A percentile compares a stretch with the other conserved stretches of the same genome.
Conservation (phyloP, 1,140 invertebrate genomes). For the Zaprionus nigranus region DNA sequence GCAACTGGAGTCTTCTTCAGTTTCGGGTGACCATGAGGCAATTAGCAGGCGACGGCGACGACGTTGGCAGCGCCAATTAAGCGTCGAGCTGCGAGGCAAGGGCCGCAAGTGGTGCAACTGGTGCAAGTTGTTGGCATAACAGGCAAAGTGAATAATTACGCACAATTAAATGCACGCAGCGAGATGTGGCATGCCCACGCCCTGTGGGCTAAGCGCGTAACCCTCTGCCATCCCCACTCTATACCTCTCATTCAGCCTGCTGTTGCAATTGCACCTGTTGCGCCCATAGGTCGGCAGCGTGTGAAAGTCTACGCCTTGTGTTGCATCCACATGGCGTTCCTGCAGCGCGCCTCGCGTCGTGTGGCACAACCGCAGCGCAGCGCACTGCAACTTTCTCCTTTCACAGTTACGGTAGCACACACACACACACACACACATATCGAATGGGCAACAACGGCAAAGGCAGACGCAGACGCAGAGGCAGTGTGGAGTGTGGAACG, state of each 20-base stretch:
- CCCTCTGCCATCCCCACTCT: background rate
- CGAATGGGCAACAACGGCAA: background rate
- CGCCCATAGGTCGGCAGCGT: constrained; percentile 22
- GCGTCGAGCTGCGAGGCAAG: constrained; percentile 28
- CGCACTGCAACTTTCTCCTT: constrained; percentile 60
- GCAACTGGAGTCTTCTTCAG: background rate
- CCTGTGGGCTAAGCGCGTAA: background rate
- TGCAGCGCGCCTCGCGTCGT: no score
- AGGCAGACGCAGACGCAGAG: background rate
- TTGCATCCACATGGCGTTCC: constrained; percentile 31
- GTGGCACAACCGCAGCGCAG: background rate
- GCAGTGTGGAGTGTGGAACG: background rate
- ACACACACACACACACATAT: background rate
- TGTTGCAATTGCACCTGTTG: constrained; percentile 25
- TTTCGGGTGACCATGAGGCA: constrained; percentile 14
- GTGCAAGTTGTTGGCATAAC: constrained; percentile 45
- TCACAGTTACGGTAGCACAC: constrained; percentile 31
- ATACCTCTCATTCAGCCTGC: no score
- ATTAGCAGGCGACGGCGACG: constrained; percentile 27
- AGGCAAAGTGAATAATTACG: constrained; percentile 77
- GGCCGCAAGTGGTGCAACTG: background rate
- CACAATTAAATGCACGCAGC: constrained; percentile 75
- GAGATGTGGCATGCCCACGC: constrained; percentile 41
- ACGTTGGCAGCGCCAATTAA: constrained; percentile 51
- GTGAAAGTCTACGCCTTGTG: constrained; percentile 49